These are phyloP conservation scores for Dendroctonus ponderosae DNA, from an alignment of 1,140 invertebrate genomes.

Conservation along the genomic window DNA sequence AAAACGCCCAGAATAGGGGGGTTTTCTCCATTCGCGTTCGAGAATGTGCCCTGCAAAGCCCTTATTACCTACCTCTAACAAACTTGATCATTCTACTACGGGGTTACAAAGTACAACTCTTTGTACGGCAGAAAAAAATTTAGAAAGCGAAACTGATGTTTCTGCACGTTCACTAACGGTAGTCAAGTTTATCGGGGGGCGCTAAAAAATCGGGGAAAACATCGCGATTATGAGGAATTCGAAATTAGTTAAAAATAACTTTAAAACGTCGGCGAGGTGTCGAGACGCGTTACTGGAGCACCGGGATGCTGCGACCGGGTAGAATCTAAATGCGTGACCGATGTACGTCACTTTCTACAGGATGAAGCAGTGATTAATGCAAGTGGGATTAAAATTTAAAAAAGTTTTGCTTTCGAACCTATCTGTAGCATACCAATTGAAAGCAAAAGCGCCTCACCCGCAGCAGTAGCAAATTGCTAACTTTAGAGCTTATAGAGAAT, in stretches of 20 bases:
- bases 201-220: slow-evolving; percentile 20
- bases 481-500: too few species aligned
- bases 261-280: slow-evolving; percentile 12
- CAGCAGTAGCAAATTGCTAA: too few species aligned
- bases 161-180: background rate
- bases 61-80: slow-evolving; percentile 20
- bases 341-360: slow-evolving; percentile 5
- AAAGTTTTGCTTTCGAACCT: too few species aligned
- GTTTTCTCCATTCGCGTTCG: background rate
- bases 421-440: too few species aligned
- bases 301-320: slow-evolving; percentile 13
- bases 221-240: background rate
- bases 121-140: background rate
- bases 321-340: slow-evolving; percentile 16
- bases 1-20: too few species aligned
- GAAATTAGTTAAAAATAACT: slow-evolving; percentile 21
- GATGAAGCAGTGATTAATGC: background rate
- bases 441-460: too few species aligned
- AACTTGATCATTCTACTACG: slow-evolving; percentile 21
- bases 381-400: too few species aligned
- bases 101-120: background rate
- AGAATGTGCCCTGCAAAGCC: background rate
- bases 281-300: slow-evolving; percentile 29
- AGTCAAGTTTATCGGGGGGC: slow-evolving; percentile 16
- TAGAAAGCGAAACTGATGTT: slow-evolving; percentile 2